These are phyloP conservation scores for Ptychoptera contaminata DNA, from an alignment of 2,888 invertebrate genomes.

Conservation along the genomic window DNA sequence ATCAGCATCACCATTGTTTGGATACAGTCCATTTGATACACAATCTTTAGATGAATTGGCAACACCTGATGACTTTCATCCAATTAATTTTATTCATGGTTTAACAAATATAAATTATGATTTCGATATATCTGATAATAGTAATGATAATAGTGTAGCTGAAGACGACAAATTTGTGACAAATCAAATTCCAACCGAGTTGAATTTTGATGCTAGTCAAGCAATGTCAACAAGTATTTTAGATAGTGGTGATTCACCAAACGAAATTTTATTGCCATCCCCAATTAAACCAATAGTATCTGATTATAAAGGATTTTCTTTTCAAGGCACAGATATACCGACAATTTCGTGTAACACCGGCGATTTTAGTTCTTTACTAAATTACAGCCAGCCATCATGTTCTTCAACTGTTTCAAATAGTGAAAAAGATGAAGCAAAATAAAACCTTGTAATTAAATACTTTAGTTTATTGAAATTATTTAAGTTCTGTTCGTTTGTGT, in stretches of 20 bases:
- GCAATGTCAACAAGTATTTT: background rate
- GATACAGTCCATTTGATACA: conserved; percentile 38
- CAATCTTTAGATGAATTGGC: conserved; percentile 40
- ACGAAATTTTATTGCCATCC: conserved; percentile 37
- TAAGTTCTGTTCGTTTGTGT: too few relatives aligned
- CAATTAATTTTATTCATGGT: conserved; percentile 37
- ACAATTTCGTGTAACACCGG: conserved; percentile 50
- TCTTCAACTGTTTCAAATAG: too few relatives aligned
- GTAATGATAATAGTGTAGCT: conserved; percentile 52
- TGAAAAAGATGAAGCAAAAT: too few relatives aligned
- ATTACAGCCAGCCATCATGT: too few relatives aligned
- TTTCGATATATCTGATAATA: conserved; percentile 57
- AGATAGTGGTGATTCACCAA: conserved; percentile 16
- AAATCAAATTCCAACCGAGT: conserved; percentile 10
- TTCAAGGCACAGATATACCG: conserved; percentile 39
- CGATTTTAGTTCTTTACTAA: conserved; percentile 29
- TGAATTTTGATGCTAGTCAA: background rate
- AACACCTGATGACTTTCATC: conserved; percentile 40
- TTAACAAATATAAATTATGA: conserved; percentile 59
- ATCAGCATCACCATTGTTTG: conserved; percentile 40
- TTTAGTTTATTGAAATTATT: too few relatives aligned
- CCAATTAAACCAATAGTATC: conserved; percentile 38
- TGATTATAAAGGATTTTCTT: conserved; percentile 43
- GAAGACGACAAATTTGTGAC: conserved; percentile 30
- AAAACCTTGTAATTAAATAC: too few relatives aligned